Evolutionary conservation across 1,140 invertebrate species (phyloP).

Genomic region (Pentalonia nigronervosa): DNA sequence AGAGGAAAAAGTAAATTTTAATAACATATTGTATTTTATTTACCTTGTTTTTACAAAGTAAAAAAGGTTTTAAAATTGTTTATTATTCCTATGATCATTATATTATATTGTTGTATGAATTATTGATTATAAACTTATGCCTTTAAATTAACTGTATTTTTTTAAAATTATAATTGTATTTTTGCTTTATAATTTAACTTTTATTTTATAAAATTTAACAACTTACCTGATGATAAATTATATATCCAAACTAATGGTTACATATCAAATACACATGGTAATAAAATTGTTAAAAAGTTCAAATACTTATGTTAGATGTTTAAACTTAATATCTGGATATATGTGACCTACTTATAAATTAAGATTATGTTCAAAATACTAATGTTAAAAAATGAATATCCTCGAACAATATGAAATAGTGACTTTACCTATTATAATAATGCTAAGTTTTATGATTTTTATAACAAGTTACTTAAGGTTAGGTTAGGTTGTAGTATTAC

Average conservation of each 20-base stretch:
- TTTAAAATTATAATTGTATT: neutral
- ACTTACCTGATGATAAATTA: neutral
- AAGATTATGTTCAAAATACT: too few species aligned
- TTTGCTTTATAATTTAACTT: neutral
- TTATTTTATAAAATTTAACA: neutral
- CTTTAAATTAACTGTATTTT: neutral
- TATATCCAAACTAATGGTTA: neutral
- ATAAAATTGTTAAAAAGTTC: neutral
- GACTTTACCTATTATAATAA: too few species aligned
- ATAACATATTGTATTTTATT: neutral
- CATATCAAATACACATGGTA: neutral
- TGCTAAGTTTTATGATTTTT: too few species aligned
- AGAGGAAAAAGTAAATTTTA: slow-evolving; percentile 36
- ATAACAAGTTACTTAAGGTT: too few species aligned
- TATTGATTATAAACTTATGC: neutral
- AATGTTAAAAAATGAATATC: too few species aligned
- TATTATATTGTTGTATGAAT: neutral
- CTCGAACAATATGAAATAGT: too few species aligned
- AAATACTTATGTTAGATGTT: neutral
- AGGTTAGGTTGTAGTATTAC: too few species aligned
- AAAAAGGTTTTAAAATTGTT: neutral
- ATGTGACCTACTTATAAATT: too few species aligned
- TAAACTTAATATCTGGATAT: neutral
- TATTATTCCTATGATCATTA: neutral
- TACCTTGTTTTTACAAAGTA: neutral